Evolutionary conservation across 2,113 vertebrate species (phyloP), one percentile per base, ranked within the genome.

Genomic region (Chaetorhynchus papuensis): DNA sequence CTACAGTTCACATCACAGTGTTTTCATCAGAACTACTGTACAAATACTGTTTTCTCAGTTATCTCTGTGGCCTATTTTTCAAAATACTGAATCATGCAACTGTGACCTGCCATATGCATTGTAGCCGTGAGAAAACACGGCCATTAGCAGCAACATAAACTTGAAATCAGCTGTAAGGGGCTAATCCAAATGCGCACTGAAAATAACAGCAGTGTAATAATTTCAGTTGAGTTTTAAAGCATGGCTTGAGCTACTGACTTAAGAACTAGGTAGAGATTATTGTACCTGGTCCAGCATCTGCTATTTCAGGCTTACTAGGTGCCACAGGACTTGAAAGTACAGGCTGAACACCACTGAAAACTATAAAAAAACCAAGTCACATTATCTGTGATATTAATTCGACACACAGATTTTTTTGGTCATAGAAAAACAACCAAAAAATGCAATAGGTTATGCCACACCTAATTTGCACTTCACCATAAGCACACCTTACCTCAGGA

Each of bases 281-380:
- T 97, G 65, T 98, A 98, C 97, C 98, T 98, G 96, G 83, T 80
- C 53, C 93, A 89, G 75, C 16, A 66, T 95, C 95, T 95, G 96
- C 53, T 93, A 78, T 92, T 89, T 94, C 96, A 92, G 91, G 85
- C 31, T 97, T 96, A 96, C 94, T 95, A 84, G 97, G 66, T 70
- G 96, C 65, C 95, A 88, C 44, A 72, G 92, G 83, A 57, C 96
- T 98, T 94, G 97, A 94, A 97, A 96, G 77, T 95, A 90, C 80
- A 94, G 92, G 81, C 4, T 90, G 91, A 85, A 84, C 78, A 96
- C 35, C 95, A 19, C 77, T 66, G 63, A 78, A 92, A 94, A 61
- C 97, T 98, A 97, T 77, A 89, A 92, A 92, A 78, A 66, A 76
- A 52, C 20, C 65, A 94, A 1, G 19, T 83, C 83, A 97, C 8